These are phyloP conservation scores for Notospermus geniculatus DNA, from an alignment of 1,140 invertebrate species.

Conservation along the genomic window DNA sequence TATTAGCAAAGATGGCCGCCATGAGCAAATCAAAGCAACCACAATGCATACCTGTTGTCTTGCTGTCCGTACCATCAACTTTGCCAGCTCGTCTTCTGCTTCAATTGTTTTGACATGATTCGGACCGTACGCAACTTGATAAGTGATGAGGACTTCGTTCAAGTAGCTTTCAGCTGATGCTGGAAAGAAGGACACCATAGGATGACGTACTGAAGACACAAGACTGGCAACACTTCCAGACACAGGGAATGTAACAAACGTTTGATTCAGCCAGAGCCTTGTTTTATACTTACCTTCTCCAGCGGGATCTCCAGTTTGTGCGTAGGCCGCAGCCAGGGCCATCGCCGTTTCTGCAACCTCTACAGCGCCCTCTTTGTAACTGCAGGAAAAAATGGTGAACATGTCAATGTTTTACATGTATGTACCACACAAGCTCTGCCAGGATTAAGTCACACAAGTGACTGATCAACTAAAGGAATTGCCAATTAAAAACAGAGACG, in stretches of 20 bases:
- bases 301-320: constrained; percentile 39
- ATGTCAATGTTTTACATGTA: too few species aligned
- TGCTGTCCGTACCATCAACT: constrained; percentile 41
- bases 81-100: constrained; percentile 46
- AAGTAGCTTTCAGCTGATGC: constrained; percentile 50
- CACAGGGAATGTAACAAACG: neutral
- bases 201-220: too few species aligned
- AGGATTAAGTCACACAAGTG: too few species aligned
- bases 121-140: constrained; percentile 39
- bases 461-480: too few species aligned
- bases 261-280: neutral
- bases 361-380: constrained; percentile 37
- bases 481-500: constrained; percentile 3
- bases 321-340: constrained; percentile 41
- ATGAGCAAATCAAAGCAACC: neutral
- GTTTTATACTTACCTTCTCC: constrained; percentile 40
- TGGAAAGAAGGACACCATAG: constrained; percentile 28
- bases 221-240: neutral
- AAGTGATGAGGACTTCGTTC: constrained; percentile 45
- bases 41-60: constrained; percentile 41
- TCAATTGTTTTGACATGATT: constrained; percentile 45
- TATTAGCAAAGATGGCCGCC: neutral
- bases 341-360: constrained; percentile 45
- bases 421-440: too few species aligned
- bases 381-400: constrained; percentile 11